Evolutionary conservation across 2,797 vertebrate genomes (phyloP), one percentile per base, ranked within the genome.

Genomic region (Cryptoprocta ferox): DNA sequence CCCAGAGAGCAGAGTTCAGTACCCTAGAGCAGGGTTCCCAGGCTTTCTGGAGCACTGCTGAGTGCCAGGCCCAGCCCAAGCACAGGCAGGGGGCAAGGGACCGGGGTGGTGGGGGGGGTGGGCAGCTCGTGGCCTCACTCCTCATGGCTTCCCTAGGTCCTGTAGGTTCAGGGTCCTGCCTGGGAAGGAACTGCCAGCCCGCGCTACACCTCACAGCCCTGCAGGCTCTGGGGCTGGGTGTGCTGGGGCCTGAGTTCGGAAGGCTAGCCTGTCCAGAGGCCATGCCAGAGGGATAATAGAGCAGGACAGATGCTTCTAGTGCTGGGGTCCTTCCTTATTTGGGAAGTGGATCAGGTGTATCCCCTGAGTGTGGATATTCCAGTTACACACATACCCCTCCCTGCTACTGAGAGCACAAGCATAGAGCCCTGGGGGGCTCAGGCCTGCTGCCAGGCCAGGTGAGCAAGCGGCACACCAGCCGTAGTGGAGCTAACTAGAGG

Each of bases 211-310:
- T 87, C 53, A 18, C 0, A 61, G 56, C 50, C 42, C 75, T 37
- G 19, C 0, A 28, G 75, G 50, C 45, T 93, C 56, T 6, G 30
- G 0, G 21, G 65, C 70, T 32, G n/a, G 39, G 75, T 21, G 4
- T 18, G 66, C 63, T 37, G 32, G 45, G 42, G 50, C 61, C 81
- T n/a, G 13, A 37, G 81, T 76, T 56, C 37, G 9, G 32, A 91
- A 87, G 32, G 42, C 14, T 70, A 56, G 30, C 65, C 56, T 63
- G 12, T 66, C 39, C 16, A 59, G 70, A 13, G 89, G 61, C 65
- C 87, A 70, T 12, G 66, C 12, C 45, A 75, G 50, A 79, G 9
- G 97, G 97, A 98, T 98, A 97, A 97, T 2, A 24, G 26, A 65
- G 19, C 65, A 48, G 21, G 56, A 8, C 18, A 71, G 84, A 39